Evolutionary conservation across 2,797 vertebrate genomes (phyloP), one percentile per base, ranked within the genome.

Genomic region (Gobio occitaniae): DNA sequence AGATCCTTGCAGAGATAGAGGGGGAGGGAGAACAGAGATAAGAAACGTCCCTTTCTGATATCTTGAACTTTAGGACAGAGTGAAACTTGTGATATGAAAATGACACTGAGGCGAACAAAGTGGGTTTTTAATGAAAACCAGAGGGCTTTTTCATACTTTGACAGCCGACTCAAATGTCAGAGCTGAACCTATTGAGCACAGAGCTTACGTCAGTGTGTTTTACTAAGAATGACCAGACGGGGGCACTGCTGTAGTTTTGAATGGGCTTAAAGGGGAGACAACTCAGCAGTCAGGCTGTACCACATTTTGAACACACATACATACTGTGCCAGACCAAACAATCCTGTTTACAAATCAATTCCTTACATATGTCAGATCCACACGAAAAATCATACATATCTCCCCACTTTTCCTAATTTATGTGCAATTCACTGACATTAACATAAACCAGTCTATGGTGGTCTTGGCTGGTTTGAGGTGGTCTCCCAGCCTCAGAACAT

Each of bases 171-270:
- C 87, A 91, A 84, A 92, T 91, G 92, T 92, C 91, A 90, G 82
- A 84, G 82, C 86, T 83, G 84, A 93, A 90, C 91, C 89, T 90
- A 92, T 92, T 75, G 59, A 56, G 29, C 16, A 78, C 41, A n/a
- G 36, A 78, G 54, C 12, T 56, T 78, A 56, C 32, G n/a, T 80
- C 32, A 74, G 44, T 44, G 44, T 88, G 86, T 86, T 48, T 78
- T 90, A 72, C 86, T 52, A 16, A 0, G 0, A 17, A 3, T 84
- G 15, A 61, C 93, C 95, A 95, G 93, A 92, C 91, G 95, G 95
- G 95, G 95, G 95, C 95, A 95, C 92, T 96, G 91, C 90, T 93
- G 95, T 92, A 93, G 94, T 94, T 94, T 68, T 88, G 54, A 82
- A 85, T 77, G 44, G 6, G n/a, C 38, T 54, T 54, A 19, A 19